Conservation (phyloP, 2,113 vertebrate genomes). For the Strigops habroptila region DNA sequence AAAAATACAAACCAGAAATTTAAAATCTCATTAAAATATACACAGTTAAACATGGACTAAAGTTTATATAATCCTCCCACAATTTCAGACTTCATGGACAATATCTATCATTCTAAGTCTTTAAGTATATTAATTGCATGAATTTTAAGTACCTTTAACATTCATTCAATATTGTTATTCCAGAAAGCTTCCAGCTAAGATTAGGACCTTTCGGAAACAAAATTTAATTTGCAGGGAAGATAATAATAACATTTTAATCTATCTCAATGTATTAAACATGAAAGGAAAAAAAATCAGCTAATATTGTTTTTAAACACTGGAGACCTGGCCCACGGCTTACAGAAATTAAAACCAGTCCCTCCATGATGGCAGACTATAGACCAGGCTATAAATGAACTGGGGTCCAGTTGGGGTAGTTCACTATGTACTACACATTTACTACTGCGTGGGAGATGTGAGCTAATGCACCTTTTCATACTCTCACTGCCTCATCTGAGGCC, state of each 20-base stretch:
- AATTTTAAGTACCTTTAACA: slow-evolving; percentile 41
- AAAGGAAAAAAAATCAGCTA: background rate
- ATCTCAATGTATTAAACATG: slow-evolving; percentile 4
- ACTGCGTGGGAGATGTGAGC: background rate
- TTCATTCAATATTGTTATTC: slow-evolving; percentile 32
- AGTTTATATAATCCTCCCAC: background rate
- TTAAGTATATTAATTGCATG: slow-evolving; percentile 45
- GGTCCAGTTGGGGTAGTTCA: background rate
- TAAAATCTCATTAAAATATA: slow-evolving; percentile 51
- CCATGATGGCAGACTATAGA: background rate
- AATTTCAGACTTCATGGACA: slow-evolving; percentile 33
- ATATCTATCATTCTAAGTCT: background rate
- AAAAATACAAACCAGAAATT: slow-evolving; percentile 9
- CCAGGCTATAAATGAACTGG: background rate
- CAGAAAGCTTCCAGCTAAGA: slow-evolving; percentile 54
- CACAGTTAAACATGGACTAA: background rate
- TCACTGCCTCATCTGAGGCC: background rate
- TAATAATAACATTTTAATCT: slow-evolving; percentile 22
- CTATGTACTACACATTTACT: background rate
- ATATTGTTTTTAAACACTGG: background rate
- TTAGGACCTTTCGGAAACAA: slow-evolving; percentile 47
- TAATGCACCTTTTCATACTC: background rate
- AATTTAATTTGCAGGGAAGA: slow-evolving; percentile 46
- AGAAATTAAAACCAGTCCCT: background rate
- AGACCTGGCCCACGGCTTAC: background rate